These are phyloP conservation scores for Hemithea aestivaria DNA, from an alignment of 2,888 invertebrate species.

Conservation along the genomic window DNA sequence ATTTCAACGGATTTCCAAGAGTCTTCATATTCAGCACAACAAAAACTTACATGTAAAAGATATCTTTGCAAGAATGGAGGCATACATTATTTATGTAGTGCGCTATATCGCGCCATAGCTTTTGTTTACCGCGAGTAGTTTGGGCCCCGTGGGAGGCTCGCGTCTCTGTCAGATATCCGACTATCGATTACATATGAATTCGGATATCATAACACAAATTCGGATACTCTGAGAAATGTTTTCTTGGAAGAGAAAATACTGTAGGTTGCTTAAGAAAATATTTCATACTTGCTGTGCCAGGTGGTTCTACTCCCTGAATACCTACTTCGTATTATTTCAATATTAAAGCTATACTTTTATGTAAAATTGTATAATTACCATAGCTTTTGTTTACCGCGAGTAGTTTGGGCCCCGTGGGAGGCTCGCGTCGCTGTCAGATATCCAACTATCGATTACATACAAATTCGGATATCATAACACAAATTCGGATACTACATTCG, in stretches of 20 bases:
- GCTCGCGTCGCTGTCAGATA: conserved; percentile 24
- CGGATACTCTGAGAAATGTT: conserved; percentile 6
- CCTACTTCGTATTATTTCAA: no score
- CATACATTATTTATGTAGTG: conserved; percentile 45
- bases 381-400: conserved; percentile 48
- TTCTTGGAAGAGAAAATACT: no score
- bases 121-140: conserved; percentile 46
- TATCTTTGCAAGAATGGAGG: conserved; percentile 29
- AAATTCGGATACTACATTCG: conserved; percentile 11
- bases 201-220: conserved; percentile 15
- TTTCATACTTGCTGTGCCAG: no score
- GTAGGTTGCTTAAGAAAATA: no score
- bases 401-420: conserved; percentile 37
- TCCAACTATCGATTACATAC: conserved; percentile 21
- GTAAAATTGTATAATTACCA: no score
- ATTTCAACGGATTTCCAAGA: no score
- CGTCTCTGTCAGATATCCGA: conserved; percentile 24
- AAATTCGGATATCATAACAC: conserved; percentile 13
- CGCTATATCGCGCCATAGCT: conserved; percentile 38
- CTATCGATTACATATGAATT: conserved; percentile 19
- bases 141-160: conserved; percentile 32
- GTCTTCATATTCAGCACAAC: no score
- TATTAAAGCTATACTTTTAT: no score
- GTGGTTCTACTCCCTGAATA: no score
- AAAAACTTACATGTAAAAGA: conserved; percentile 30